A percentile compares a stretch with the other conserved stretches of the same genome.
Evolutionary conservation across 2,888 invertebrate species (phyloP).

Genomic region (Xestia sexstrigata): DNA sequence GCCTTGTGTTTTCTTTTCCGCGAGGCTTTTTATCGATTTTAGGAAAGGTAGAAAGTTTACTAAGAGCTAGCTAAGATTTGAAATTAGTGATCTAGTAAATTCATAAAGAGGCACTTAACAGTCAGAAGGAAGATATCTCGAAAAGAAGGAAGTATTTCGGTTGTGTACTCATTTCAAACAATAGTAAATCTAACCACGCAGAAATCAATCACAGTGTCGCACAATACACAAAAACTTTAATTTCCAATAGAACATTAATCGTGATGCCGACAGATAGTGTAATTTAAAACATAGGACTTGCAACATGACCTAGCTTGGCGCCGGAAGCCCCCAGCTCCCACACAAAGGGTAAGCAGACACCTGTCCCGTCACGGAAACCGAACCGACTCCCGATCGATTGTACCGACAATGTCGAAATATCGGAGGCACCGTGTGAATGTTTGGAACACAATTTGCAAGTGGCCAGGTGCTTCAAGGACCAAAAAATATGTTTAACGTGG

Average conservation of each 20-base stretch:
- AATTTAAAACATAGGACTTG: conserved; percentile 49
- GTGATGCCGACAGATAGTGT: neutral
- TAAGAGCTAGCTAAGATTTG: neutral
- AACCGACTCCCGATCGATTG: conserved; percentile 61
- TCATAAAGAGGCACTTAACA: neutral
- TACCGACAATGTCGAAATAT: conserved; percentile 55
- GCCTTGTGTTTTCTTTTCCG: no score
- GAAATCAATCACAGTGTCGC: neutral
- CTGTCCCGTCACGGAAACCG: conserved; percentile 69
- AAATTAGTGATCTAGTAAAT: neutral
- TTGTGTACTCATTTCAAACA: neutral
- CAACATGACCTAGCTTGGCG: conserved; percentile 53
- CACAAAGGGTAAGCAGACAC: conserved; percentile 77
- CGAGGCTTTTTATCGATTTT: no score
- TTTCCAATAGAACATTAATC: conserved; percentile 3
- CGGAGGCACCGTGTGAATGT: conserved; percentile 58
- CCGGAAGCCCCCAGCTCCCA: conserved; percentile 70
- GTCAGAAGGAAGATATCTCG: neutral
- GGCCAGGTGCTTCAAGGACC: conserved; percentile 50
- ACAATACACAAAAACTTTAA: neutral
- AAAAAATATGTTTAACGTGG: conserved; percentile 43
- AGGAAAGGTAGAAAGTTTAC: neutral
- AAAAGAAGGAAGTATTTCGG: neutral
- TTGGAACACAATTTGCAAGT: conserved; percentile 55
- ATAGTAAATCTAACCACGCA: neutral